Base-by-base conservation (phyloP, 2,888 invertebrate genomes). In the Acleris cristana region DNA sequence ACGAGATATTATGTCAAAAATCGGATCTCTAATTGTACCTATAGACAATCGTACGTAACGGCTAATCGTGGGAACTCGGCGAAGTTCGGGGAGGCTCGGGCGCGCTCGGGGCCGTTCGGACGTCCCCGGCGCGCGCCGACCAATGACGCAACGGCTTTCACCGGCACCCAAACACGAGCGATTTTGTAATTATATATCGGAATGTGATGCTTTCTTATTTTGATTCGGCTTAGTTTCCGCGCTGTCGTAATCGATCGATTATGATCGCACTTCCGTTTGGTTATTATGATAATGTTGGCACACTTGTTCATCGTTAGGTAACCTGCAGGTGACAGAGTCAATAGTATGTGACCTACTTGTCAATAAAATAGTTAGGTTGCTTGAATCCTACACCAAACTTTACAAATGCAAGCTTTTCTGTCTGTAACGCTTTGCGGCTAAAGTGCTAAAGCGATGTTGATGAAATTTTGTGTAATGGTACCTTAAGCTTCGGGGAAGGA, bases 201-300 rank as follows among this genome's bases (percentile, higher is more conserved):
- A 86, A 89, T 88, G 87, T 82, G 86, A 84, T 85, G 87, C 89
- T 90, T 89, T 90, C 88, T 86, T 88, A 88, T 87, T 88, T 84
- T 77, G 84, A 82, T 85, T 87, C 80, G 84, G 82, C 81, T 84
- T 76, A 74, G 82, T 85, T 89, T 86, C 86, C 83, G 84, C 72
- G 75, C 61, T 73, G 74, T 88, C 84, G 74, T 74, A 72, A 70
- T 69, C 75, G 74, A 77, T 76, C 76, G 74, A 74, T 70, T 63
- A 75, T 77, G 75, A 77, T 82, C 78, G 80, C 76, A 85, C 85
- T 89, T 89, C 89, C 89, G 87, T 85, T 84, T 80, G 74, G 70
- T 74, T 71, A 69, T 66, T 74, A 69, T 69, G 61, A 61, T 65
- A 65, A 56, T 65, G 49, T 61, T 70, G 62, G 65, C 69, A 62